Conservation (phyloP, 2,113 vertebrate genomes). For the Euleptes europaea region DNA sequence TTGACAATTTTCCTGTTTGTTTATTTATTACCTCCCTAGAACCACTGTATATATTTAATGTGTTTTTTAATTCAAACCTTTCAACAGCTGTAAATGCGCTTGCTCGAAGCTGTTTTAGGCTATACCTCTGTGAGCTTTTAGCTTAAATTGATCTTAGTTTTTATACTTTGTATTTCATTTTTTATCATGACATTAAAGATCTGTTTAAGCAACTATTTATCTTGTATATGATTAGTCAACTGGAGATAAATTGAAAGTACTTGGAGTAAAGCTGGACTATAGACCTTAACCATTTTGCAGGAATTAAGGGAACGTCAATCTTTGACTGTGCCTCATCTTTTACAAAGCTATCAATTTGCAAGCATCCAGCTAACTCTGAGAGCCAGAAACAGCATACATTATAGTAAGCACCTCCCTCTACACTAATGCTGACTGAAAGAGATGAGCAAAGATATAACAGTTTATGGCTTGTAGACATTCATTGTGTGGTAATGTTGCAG, state of each 20-base stretch:
- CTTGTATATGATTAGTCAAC: constrained; percentile 18
- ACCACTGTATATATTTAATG: constrained; percentile 33
- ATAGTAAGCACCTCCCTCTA: background rate
- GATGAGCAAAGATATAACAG: background rate
- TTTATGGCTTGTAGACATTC: background rate
- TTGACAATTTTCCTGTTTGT: constrained; percentile 39
- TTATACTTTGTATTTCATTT: constrained; percentile 31
- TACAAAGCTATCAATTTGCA: background rate
- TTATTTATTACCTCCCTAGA: constrained; percentile 58
- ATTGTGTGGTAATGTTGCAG: background rate
- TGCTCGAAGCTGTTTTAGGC: constrained; percentile 32
- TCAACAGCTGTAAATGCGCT: background rate
- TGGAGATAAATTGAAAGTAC: background rate
- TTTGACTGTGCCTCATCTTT: background rate
- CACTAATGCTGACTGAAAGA: background rate
- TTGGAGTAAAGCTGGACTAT: background rate
- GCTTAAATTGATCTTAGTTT: constrained; percentile 35
- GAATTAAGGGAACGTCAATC: background rate
- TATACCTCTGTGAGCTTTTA: constrained; percentile 28
- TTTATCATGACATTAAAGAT: constrained; percentile 59
- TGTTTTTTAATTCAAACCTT: constrained; percentile 31
- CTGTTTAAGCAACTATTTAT: constrained; percentile 33
- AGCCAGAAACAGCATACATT: constrained; percentile 5
- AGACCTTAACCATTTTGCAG: background rate
- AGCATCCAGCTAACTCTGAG: constrained; percentile 13